Percentiles rank a stretch among this genome's conserved stretches.
These are phyloP conservation scores for Amia ocellicauda DNA, from an alignment of 2,113 vertebrate species.

Conservation along the genomic window DNA sequence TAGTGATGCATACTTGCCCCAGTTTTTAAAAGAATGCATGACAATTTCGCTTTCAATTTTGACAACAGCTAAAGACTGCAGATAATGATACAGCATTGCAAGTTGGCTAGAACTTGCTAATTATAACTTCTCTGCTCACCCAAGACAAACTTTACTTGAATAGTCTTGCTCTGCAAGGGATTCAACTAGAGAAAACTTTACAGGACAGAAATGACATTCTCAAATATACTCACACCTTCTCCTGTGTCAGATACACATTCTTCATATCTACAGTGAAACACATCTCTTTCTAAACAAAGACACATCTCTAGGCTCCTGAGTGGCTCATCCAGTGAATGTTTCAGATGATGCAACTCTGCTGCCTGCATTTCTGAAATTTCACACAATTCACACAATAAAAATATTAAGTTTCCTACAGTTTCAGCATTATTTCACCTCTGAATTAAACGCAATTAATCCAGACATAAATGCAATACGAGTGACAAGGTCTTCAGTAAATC, in stretches of 20 bases:
- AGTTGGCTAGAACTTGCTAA: constrained; percentile 10
- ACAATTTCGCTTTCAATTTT: neutral
- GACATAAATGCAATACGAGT: no score
- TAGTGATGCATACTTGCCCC: neutral
- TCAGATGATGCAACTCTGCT: no score
- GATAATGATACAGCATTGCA: neutral
- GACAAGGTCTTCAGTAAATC: no score
- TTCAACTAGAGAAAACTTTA: constrained; percentile 4
- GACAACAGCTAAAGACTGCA: neutral
- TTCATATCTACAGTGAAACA: neutral
- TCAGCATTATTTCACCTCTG: no score
- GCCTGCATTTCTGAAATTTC: no score
- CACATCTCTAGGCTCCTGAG: no score
- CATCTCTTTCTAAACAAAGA: no score
- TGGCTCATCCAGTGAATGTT: no score
- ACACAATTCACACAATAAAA: no score
- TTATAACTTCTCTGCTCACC: constrained; percentile 14
- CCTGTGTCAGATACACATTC: neutral
- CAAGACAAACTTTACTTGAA: constrained; percentile 1
- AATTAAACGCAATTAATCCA: no score
- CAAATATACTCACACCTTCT: neutral
- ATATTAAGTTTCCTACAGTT: no score
- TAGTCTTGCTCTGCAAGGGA: neutral
- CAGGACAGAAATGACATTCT: neutral
- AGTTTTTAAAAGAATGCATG: neutral